phyloP scores from a whole-genome alignment of 2,888 invertebrate species.

The Ariolimax columbianus region DNA sequence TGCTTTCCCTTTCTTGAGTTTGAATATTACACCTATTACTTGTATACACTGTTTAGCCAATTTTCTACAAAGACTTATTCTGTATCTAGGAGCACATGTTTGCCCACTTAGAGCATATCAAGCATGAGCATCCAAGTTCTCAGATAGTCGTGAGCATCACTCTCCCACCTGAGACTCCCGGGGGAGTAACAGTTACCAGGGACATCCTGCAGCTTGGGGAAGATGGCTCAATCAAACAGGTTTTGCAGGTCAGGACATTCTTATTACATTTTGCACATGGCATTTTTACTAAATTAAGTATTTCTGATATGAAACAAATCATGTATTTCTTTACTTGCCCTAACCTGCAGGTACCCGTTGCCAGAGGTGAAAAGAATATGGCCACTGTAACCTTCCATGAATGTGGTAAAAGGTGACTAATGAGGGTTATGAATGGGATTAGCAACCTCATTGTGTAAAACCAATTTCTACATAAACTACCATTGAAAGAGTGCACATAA shows the following conservation, averaged over 20 bases:
- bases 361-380: no score
- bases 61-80: background rate
- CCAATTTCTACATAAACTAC: no score
- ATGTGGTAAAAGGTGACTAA: no score
- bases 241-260: slow-evolving; percentile 37
- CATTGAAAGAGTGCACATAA: no score
- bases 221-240: slow-evolving; percentile 51
- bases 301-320: no score
- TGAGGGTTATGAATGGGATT: no score
- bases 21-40: background rate
- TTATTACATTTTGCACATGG: no score
- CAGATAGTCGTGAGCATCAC: slow-evolving; percentile 49
- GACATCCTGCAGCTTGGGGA: slow-evolving; percentile 51
- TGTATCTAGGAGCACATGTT: slow-evolving; percentile 47
- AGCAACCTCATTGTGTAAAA: no score
- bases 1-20: background rate
- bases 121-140: slow-evolving; percentile 50
- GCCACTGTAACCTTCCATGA: no score
- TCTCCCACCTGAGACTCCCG: slow-evolving; percentile 49
- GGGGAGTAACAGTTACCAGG: slow-evolving; percentile 50
- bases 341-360: no score
- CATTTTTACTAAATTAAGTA: no score
- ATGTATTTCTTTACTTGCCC: no score
- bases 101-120: slow-evolving; percentile 48
- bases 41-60: background rate